Evolutionary conservation across 2,888 invertebrate species (phyloP).

Genomic region (Meghimatium bilineatum): DNA sequence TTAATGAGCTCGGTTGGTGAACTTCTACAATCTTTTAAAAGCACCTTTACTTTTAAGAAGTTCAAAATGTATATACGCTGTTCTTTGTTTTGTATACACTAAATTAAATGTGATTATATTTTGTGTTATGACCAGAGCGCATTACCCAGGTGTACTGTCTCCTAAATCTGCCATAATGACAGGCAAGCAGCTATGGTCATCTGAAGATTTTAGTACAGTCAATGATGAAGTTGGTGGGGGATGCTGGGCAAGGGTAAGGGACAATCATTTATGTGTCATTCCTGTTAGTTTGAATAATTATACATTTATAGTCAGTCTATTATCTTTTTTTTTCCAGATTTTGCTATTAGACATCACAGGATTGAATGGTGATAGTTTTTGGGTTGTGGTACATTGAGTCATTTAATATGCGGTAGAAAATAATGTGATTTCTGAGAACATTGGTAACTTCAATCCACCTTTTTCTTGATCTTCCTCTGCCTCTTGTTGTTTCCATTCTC

Average conservation of each 20-base stretch:
- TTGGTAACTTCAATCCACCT: too few species aligned
- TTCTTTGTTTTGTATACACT: background rate
- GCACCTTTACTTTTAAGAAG: background rate
- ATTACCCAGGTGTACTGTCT: conserved; percentile 69
- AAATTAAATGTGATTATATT: background rate
- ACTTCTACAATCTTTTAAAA: too few species aligned
- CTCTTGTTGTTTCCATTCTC: too few species aligned
- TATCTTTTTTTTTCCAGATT: too few species aligned
- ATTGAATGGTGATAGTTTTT: too few species aligned
- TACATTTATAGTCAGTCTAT: background rate
- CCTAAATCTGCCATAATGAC: conserved; percentile 59
- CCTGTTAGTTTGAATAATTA: background rate
- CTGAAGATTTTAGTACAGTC: conserved; percentile 77
- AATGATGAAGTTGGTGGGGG: conserved; percentile 74
- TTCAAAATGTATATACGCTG: background rate
- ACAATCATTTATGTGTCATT: background rate
- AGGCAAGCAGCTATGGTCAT: conserved; percentile 75
- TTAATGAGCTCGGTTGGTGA: too few species aligned
- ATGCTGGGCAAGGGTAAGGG: conserved; percentile 77
- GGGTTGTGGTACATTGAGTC: too few species aligned
- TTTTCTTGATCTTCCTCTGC: too few species aligned
- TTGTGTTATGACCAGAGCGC: conserved; percentile 56
- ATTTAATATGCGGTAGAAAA: too few species aligned
- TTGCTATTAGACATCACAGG: too few species aligned
- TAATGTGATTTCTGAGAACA: too few species aligned